Conservation (phyloP, 2,113 vertebrate genomes). For the Ctenomys sociabilis region DNA sequence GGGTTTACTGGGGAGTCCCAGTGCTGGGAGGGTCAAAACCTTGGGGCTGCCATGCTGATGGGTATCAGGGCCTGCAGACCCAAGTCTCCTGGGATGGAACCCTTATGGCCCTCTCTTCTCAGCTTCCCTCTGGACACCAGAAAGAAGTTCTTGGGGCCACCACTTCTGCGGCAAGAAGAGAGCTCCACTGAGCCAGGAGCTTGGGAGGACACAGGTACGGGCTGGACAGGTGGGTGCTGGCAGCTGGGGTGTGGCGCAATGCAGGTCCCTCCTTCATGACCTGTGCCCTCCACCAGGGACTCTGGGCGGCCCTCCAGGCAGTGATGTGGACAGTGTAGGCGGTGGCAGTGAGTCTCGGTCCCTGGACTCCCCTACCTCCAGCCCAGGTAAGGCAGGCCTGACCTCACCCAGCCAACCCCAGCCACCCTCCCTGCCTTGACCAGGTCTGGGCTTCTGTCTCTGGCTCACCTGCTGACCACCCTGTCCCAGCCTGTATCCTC, state of each 20-base stretch:
- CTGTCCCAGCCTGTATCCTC: background rate
- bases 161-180: slow-evolving; percentile 57
- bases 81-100: background rate
- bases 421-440: background rate
- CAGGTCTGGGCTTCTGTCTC: background rate
- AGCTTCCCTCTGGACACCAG: slow-evolving; percentile 71
- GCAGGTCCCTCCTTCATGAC: background rate
- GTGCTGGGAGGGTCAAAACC: background rate
- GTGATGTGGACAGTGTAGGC: slow-evolving; percentile 89
- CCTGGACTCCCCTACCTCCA: slow-evolving; percentile 88
- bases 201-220: slow-evolving; percentile 60
- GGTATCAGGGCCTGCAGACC: background rate
- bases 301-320: background rate
- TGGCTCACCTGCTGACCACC: background rate
- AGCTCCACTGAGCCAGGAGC: background rate
- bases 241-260: background rate
- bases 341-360: slow-evolving; percentile 88
- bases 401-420: background rate
- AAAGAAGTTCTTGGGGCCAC: slow-evolving; percentile 53
- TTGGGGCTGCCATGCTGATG: background rate
- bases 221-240: slow-evolving; percentile 48
- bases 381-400: slow-evolving; percentile 88
- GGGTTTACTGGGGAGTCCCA: too few species aligned
- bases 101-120: background rate
- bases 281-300: slow-evolving; percentile 49